Base-by-base conservation (phyloP, 2,797 vertebrate species). In the Myotis findleyi region DNA sequence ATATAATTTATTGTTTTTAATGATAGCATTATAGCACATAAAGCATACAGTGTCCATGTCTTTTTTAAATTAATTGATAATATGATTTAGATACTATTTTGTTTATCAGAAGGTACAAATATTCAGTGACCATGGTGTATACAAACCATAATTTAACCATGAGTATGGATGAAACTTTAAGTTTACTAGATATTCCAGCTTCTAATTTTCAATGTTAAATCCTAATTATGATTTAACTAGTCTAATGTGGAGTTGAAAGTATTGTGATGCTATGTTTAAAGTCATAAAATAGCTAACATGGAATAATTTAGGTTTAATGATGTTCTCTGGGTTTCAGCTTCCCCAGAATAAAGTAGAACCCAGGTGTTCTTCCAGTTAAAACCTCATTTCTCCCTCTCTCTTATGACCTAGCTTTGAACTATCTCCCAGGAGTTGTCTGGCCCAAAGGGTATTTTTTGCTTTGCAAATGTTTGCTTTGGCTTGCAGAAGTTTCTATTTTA, bases 381-480 rank as follows among this genome's bases (percentile, higher is more conserved):
- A 30, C 68, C 53, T 59, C 51, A 23, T 55, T 55, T 68, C 81
- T 55, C 10, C 13, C 25, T 2, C 7, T 33, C 14, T 44, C 11
- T 21, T 91, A 9, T 89, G 41, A 66, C 49, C 77, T 53, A 16
- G 20, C 53, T 93, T 87, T 91, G 41, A 93, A 62, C 49, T n/a
- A 13, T 47, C 25, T 94, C 81, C 62, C 69, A 77, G 69, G 33
- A 92, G 49, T 25, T 86, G 33, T 80, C 25, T 82, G 41, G 85
- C 76, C 64, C 69, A 77, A 51, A 81, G 69, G 11, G 25, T 82
- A 3, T 79, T 91, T 76, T 87, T 88, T 72, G 33, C 51, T 82
- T 89, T 77, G 53, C 47, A 91, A 89, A 89, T 47, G 81, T 81
- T 85, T 86, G 59, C 72, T 89, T 92, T 59, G 49, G 62, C 18